These are phyloP conservation scores for Acropternis orthonyx DNA, from an alignment of 2,797 vertebrate genomes.

Conservation along the genomic window DNA sequence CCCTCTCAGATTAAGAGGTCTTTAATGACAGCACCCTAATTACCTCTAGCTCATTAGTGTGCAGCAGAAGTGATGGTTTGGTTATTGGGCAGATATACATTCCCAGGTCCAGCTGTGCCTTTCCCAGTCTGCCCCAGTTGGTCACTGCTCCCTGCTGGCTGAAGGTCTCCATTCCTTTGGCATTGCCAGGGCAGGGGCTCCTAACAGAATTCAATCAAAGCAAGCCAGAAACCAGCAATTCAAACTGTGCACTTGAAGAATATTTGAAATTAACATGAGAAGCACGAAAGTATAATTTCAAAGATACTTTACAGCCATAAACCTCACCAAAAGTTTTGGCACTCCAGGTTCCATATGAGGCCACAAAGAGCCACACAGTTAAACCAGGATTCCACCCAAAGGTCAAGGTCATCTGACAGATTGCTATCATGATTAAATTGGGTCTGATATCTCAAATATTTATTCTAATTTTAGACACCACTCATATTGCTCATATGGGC, in stretches of 20 bases:
- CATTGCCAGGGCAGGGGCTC: neutral
- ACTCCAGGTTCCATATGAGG: neutral
- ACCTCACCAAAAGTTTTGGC: neutral
- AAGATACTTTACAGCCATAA: neutral
- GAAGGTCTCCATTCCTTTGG: accelerated
- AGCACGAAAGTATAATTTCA: neutral
- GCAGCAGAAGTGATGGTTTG: neutral
- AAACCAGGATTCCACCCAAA: neutral
- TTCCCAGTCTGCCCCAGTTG: neutral
- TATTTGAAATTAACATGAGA: neutral
- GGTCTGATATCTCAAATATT: neutral
- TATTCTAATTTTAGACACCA: neutral
- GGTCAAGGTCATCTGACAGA: neutral
- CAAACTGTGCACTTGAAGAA: neutral
- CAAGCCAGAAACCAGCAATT: neutral
- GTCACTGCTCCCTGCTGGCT: neutral
- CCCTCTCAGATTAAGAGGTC: neutral
- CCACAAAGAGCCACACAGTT: neutral
- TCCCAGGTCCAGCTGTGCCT: neutral
- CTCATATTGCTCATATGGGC: neutral
- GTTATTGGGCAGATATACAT: neutral
- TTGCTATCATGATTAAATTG: neutral
- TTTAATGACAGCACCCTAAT: neutral
- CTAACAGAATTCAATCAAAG: neutral
- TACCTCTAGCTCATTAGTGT: neutral